phyloP scores from a whole-genome alignment of 1,140 invertebrate genomes.

The Bacillus rossius region DNA sequence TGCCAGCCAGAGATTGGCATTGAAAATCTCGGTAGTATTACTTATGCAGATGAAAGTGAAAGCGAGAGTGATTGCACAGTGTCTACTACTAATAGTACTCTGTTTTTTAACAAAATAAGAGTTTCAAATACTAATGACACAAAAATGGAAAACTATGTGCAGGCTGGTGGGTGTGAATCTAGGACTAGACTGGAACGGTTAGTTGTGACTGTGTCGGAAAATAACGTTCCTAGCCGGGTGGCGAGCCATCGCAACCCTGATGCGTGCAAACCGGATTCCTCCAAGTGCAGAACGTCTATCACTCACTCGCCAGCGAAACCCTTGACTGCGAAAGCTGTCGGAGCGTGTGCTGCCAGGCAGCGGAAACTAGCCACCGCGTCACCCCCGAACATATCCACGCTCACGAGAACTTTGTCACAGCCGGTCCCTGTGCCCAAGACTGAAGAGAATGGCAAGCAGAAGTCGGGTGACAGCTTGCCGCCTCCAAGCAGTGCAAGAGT shows the following conservation, averaged over 20 bases:
- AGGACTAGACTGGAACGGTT: background rate
- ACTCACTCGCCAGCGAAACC: background rate
- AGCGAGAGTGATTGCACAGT: too few relatives aligned
- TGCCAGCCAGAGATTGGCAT: too few relatives aligned
- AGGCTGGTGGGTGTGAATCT: background rate
- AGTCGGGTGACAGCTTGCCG: too few relatives aligned
- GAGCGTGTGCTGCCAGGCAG: conserved; percentile 5
- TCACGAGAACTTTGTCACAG: background rate
- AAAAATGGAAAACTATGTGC: too few relatives aligned
- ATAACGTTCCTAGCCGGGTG: background rate
- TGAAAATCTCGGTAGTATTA: too few relatives aligned
- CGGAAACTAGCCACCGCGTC: conserved; percentile 6
- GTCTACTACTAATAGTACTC: too few relatives aligned
- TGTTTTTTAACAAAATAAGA: too few relatives aligned
- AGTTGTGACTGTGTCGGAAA: background rate
- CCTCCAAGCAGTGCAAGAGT: too few relatives aligned
- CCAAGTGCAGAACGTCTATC: background rate
- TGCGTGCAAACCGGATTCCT: background rate
- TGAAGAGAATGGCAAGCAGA: background rate
- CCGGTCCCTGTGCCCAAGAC: background rate
- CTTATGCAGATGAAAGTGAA: too few relatives aligned
- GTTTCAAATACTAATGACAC: too few relatives aligned
- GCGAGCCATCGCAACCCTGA: background rate
- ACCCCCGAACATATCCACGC: conserved; percentile 4
- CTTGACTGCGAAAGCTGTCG: background rate